These are phyloP conservation scores for Monarcha castaneiventris DNA, from an alignment of 2,113 vertebrate genomes.

Conservation along the genomic window DNA sequence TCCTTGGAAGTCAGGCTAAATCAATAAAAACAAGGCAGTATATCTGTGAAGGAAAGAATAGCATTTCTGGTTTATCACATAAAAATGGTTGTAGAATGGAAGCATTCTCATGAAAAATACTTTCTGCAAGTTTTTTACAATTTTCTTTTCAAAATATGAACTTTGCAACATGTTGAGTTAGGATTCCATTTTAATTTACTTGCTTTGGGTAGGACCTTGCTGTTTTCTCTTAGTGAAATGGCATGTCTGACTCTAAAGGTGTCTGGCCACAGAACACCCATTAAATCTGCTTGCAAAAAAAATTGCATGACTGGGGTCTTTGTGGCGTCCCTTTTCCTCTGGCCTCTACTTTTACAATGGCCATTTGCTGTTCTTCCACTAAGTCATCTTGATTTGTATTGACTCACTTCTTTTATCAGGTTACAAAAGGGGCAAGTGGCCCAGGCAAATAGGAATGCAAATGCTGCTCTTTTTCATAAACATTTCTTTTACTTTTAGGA, in stretches of 20 bases:
- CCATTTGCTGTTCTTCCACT: conserved; percentile 44
- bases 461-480: background rate
- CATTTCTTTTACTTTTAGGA: background rate
- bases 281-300: background rate
- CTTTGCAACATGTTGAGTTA: background rate
- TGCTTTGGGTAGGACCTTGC: background rate
- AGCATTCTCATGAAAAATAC: background rate
- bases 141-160: background rate
- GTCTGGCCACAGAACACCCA: background rate
- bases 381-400: conserved; percentile 11
- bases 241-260: background rate
- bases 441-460: background rate
- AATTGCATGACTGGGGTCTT: background rate
- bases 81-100: background rate
- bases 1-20: background rate
- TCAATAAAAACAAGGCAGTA: background rate
- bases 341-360: conserved; percentile 40
- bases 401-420: conserved; percentile 28
- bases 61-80: background rate
- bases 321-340: background rate
- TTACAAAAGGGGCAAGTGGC: background rate
- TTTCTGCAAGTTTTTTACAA: background rate
- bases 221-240: background rate
- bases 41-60: background rate
- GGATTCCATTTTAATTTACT: background rate